A percentile compares a stretch with the other conserved stretches of the same genome.
These are phyloP conservation scores for Caenorhabditis japonica DNA, from an alignment of 2,888 invertebrate genomes.

Conservation along the genomic window DNA sequence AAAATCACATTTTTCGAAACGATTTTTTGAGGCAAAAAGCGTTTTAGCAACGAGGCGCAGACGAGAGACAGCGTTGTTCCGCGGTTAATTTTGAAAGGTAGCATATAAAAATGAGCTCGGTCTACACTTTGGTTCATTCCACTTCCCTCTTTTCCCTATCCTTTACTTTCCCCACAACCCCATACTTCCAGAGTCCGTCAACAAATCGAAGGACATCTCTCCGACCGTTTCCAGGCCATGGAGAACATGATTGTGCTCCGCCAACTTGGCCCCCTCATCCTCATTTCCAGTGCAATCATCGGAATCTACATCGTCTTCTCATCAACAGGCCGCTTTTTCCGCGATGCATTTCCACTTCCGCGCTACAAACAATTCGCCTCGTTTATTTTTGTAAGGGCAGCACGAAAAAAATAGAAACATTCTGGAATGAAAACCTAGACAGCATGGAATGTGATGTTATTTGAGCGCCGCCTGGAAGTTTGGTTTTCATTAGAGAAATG, in stretches of 20 bases:
- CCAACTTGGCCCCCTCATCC: slow-evolving; percentile 5
- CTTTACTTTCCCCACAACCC: too few species aligned
- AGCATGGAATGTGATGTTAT: too few species aligned
- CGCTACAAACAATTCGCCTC: slow-evolving; percentile 38
- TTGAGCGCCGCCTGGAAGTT: too few species aligned
- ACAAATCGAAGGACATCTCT: background rate
- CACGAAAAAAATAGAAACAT: background rate
- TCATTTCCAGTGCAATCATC: slow-evolving; percentile 15
- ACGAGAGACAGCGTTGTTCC: too few species aligned
- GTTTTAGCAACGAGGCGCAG: too few species aligned
- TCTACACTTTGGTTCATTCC: too few species aligned
- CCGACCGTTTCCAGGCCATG: slow-evolving; percentile 4
- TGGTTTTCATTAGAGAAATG: too few species aligned
- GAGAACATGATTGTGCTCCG: slow-evolving; percentile 3
- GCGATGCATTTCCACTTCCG: slow-evolving; percentile 1
- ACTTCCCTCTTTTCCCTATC: too few species aligned
- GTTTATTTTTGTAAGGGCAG: slow-evolving; percentile 36
- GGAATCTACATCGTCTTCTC: slow-evolving; percentile 15
- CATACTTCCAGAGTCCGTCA: slow-evolving; percentile 23
- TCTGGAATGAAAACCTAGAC: background rate
- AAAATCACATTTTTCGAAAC: too few species aligned
- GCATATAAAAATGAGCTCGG: too few species aligned
- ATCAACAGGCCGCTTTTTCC: slow-evolving; percentile 4
- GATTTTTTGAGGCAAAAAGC: too few species aligned
- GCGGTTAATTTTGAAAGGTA: too few species aligned